Evolutionary conservation across 2,113 vertebrate genomes (phyloP), one percentile per base, ranked within the genome.

Genomic region (Toxotes chatareus): DNA sequence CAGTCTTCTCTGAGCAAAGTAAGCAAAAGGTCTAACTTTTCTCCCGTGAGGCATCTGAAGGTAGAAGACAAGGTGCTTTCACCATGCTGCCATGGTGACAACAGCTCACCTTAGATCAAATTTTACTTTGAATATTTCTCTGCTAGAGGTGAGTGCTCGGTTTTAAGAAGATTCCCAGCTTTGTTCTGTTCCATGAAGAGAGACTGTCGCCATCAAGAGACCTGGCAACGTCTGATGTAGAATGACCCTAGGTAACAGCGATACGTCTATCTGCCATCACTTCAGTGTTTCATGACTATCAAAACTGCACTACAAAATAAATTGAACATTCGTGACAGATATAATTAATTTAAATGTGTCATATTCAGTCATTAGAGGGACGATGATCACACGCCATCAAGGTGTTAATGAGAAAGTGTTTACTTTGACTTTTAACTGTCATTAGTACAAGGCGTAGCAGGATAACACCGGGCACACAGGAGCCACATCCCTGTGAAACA

Each of bases 61-160:
- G 31, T 31, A 34, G 65, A 70, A 70, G 67, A 82, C 71, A 79
- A 57, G 56, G 77, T 72, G 73, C 61, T 74, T 67, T 80, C 70
- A 69, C 62, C 23, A 16, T 16, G 80, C 89, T 88, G 73, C 77
- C 89, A 88, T 82, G 70, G 81, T 49, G 85, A 91, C 89, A 78
- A 75, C 69, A 79, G 60, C 73, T 80, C 78, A 85, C 75, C 88
- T 90, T 34, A 86, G 79, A 86, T 88, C 76, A 82, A 47, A 75
- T 80, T 86, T 83, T 64, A 76, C 88, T 87, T 83, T 85, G 79
- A 88, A 79, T 67, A 49, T 73, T 70, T 76, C 61, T 31, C 73
- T 31, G 83, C 73, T 71, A n/a, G 76, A 84, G 86, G 86, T 84
- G 78, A 86, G 65, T 9, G 32, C 72, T 81, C 55, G 27, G 76